Evolutionary conservation across 2,797 vertebrate genomes (phyloP), one percentile per base, ranked within the genome.

Genomic region (Pseudotriccus pelzelni): DNA sequence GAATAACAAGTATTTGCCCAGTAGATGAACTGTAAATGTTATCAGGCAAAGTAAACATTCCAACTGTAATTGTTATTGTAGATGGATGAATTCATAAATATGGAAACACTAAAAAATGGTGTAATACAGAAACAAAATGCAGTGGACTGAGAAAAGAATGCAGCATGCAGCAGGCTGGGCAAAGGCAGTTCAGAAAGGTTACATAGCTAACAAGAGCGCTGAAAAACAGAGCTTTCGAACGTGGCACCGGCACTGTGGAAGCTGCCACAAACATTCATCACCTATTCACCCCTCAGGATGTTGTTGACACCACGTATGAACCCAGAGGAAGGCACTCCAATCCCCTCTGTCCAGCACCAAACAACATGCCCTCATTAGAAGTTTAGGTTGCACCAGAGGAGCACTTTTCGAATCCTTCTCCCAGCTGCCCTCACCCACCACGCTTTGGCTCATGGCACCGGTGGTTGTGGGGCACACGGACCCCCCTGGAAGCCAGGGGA

Each of bases 11-110:
- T 84, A 94, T 90, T 95, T 97, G 95, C 88, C 95, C 95, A 95
- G 78, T 73, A 95, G 92, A 97, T 97, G 89, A 97, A 96, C 94
- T 95, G 93, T 93, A 97, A 97, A 97, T 96, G 87, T 93, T 96
- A 97, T 96, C 96, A 95, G 89, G 86, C 87, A 97, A 97, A 97
- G 89, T 96, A 97, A 97, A 96, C 90, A 97, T 97, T 97, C 96
- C 95, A 95, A 82, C 90, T 95, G 67, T 94, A 96, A 97, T 96
- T 97, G 92, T 96, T 97, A 97, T 94, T 97, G 92, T 88, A 97
- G 87, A 94, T 91, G 62, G 92, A 95, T 97, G 94, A 95, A 96
- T 95, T 94, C 94, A 94, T 96, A 97, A 96, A 95, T 95, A 97
- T 84, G 89, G 97, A 97, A 96, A 96, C 85, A 91, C 85, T 96